Percentiles rank a stretch among this genome's conserved stretches.
Conservation (phyloP, 2,888 invertebrate species). For the Pollenia griseotomentosa region DNA sequence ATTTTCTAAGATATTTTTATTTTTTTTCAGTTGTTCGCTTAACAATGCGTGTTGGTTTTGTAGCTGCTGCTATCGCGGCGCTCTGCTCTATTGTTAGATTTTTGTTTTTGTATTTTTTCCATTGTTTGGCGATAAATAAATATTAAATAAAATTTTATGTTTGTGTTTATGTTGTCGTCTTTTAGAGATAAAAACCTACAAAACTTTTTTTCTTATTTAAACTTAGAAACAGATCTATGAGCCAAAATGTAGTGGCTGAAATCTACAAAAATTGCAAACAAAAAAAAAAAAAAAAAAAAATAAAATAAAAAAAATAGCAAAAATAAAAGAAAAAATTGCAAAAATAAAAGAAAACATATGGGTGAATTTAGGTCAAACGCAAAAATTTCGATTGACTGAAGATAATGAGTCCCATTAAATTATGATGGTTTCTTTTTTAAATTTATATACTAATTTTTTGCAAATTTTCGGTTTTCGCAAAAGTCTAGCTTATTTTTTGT, state of each 20-base stretch:
- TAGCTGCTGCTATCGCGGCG: not conserved
- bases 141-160: conserved; percentile 12
- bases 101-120: conserved; percentile 13
- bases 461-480: conserved; percentile 41
- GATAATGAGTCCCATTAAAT: conserved; percentile 63
- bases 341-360: conserved; percentile 59
- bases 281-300: not conserved
- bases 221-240: conserved; percentile 51
- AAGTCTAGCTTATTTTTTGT: conserved; percentile 15
- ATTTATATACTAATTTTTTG: not conserved
- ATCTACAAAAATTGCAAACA: not conserved
- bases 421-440: conserved; percentile 48
- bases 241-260: conserved; percentile 35
- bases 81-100: conserved; percentile 19
- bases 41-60: conserved; percentile 33
- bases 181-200: conserved; percentile 58
- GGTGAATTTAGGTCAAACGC: conserved; percentile 68
- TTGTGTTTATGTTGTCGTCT: conserved; percentile 59
- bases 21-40: not conserved
- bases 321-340: not conserved
- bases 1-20: not conserved
- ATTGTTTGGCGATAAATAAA: conserved; percentile 60
- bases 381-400: conserved; percentile 51
- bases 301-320: not conserved
- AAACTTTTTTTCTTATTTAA: conserved; percentile 19